These are phyloP conservation scores for Cydia pomonella DNA, from an alignment of 1,140 invertebrate species.

Conservation along the genomic window DNA sequence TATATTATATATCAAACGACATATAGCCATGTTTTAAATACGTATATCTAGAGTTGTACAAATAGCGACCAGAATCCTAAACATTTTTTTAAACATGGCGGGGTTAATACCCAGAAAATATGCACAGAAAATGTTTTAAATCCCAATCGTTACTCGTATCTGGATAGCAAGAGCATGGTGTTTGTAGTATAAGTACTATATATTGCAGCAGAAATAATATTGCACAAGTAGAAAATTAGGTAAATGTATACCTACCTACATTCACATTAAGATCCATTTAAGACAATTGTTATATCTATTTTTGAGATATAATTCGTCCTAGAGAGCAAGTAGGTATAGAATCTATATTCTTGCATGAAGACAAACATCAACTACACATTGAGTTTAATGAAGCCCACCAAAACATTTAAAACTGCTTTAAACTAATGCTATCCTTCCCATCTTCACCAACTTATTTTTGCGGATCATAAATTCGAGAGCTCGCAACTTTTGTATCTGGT, in stretches of 20 bases:
- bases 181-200: constrained; percentile 29
- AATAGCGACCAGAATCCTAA: neutral
- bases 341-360: constrained; percentile 25
- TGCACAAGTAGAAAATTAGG: constrained; percentile 37
- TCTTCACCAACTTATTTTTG: constrained; percentile 5
- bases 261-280: constrained; percentile 11
- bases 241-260: constrained; percentile 21
- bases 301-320: constrained; percentile 20
- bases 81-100: neutral
- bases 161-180: constrained; percentile 24
- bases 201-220: constrained; percentile 40
- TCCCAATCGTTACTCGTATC: neutral
- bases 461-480: neutral
- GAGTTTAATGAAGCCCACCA: constrained; percentile 27
- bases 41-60: constrained; percentile 1
- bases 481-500: neutral
- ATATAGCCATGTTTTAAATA: constrained; percentile 25
- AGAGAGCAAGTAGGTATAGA: constrained; percentile 27
- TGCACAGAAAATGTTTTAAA: neutral
- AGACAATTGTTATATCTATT: constrained; percentile 1
- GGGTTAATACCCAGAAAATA: neutral
- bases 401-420: constrained; percentile 36
- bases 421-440: constrained; percentile 25
- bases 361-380: constrained; percentile 29
- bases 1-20: constrained; percentile 29